Percentiles rank a stretch among this genome's conserved stretches.
phyloP scores from a whole-genome alignment of 2,113 vertebrate genomes.

The Cacatua alba region DNA sequence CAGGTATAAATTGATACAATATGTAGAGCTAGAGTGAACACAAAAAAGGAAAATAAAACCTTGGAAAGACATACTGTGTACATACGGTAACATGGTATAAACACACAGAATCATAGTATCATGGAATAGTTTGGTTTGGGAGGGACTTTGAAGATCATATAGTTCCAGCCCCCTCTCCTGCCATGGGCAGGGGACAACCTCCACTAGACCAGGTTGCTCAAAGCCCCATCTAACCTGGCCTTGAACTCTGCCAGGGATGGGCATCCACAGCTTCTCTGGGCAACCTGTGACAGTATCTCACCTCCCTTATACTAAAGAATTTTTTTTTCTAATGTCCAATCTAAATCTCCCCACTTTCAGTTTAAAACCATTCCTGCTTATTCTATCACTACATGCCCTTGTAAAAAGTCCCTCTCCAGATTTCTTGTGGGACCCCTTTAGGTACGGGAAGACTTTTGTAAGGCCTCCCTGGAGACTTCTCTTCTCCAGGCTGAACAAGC shows the following conservation, averaged over 20 bases:
- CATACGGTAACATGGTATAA: rapidly evolving
- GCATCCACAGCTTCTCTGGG: not conserved
- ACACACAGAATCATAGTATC: not conserved
- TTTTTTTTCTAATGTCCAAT: not conserved
- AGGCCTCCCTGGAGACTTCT: not conserved
- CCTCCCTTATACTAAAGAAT: not conserved
- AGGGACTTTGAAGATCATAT: not conserved
- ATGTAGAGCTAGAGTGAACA: not conserved
- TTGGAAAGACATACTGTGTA: not conserved
- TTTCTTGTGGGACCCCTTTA: not conserved
- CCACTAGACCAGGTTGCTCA: not conserved
- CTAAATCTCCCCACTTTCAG: not conserved
- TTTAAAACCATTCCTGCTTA: not conserved
- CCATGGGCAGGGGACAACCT: not conserved
- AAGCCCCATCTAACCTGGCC: not conserved
- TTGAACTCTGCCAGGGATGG: not conserved
- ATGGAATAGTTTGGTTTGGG: not conserved
- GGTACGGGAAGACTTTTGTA: not conserved
- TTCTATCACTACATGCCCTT: not conserved
- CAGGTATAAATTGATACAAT: not conserved
- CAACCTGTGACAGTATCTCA: not conserved
- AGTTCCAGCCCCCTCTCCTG: not conserved
- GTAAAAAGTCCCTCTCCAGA: not conserved
- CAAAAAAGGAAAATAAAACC: not conserved
- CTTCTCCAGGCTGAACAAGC: not conserved